These are phyloP conservation scores for Tychaedon coryphoeus DNA, from an alignment of 2,113 vertebrate genomes.

Conservation along the genomic window DNA sequence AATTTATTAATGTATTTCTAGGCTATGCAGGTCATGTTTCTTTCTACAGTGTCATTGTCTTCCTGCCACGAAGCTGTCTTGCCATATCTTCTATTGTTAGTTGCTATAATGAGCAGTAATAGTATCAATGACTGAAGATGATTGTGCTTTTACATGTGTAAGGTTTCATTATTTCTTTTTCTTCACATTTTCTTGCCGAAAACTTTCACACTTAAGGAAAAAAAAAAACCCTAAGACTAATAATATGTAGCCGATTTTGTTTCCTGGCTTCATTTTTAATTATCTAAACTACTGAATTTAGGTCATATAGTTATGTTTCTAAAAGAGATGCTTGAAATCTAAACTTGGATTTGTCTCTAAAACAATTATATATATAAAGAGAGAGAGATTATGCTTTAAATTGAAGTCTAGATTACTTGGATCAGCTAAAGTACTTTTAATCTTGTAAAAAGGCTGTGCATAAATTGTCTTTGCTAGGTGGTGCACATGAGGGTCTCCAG, in stretches of 20 bases:
- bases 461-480: conserved; percentile 77
- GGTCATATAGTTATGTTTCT: not conserved
- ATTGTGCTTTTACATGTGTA: not conserved
- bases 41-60: conserved; percentile 15
- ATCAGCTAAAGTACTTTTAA: not conserved
- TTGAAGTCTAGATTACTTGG: not conserved
- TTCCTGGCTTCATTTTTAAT: not conserved
- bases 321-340: not conserved
- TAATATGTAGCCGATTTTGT: not conserved
- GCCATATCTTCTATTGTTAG: not conserved
- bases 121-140: not conserved
- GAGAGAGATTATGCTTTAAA: not conserved
- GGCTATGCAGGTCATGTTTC: not conserved
- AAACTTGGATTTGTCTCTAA: not conserved
- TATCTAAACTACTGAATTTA: not conserved
- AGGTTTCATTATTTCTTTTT: not conserved
- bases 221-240: not conserved
- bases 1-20: not conserved
- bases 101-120: not conserved
- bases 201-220: not conserved
- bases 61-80: not conserved
- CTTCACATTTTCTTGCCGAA: not conserved
- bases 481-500: conserved; percentile 95
- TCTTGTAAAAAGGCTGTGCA: not conserved
- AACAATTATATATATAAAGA: not conserved